These are phyloP conservation scores for Chiroxiphia lanceolata DNA, from an alignment of 2,797 vertebrate genomes.

Conservation along the genomic window DNA sequence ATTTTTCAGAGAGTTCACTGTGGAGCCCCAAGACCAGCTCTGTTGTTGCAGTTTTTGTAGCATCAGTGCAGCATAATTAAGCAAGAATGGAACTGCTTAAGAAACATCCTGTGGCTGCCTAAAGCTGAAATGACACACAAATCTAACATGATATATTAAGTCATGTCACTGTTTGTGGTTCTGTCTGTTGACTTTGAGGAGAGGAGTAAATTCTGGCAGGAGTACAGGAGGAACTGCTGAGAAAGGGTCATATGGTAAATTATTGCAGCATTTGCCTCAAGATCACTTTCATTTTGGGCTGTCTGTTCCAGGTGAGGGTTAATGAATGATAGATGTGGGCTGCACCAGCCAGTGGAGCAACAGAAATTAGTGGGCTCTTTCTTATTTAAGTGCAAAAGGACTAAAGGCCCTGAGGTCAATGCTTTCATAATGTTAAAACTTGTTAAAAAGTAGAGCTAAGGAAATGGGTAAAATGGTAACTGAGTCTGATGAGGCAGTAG, in stretches of 20 bases:
- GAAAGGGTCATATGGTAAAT: not conserved
- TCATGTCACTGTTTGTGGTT: not conserved
- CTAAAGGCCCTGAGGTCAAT: not conserved
- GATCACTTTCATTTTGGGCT: not conserved
- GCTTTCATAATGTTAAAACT: not conserved
- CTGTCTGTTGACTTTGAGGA: not conserved
- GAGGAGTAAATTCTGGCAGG: not conserved
- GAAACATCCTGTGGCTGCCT: not conserved
- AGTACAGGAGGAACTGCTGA: not conserved
- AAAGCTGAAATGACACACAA: not conserved
- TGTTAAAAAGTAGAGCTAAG: not conserved
- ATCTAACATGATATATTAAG: not conserved
- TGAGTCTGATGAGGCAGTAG: not conserved
- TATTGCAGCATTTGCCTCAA: not conserved
- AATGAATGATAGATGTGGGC: not conserved
- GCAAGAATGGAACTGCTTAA: not conserved
- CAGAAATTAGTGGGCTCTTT: not conserved
- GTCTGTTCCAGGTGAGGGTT: not conserved
- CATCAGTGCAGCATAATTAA: not conserved
- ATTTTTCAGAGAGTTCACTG: not conserved
- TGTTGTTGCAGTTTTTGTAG: not conserved
- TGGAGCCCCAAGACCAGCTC: not conserved
- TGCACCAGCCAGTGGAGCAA: not conserved
- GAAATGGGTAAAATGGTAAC: not conserved
- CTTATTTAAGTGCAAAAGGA: not conserved